Base-by-base conservation (phyloP, 2,797 vertebrate genomes). In the Astyanax mexicanus region DNA sequence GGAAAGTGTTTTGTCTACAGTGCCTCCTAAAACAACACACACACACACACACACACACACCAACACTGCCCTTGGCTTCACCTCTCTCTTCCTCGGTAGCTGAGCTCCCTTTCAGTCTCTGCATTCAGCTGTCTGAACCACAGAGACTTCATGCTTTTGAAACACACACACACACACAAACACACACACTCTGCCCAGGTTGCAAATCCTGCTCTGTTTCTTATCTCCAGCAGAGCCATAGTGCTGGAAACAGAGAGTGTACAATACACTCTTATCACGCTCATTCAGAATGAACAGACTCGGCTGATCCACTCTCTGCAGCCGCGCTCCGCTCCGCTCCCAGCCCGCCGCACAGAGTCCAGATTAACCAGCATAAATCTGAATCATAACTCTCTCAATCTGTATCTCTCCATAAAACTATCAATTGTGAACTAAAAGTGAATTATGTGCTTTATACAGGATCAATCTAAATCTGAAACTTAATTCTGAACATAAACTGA, bases 91-190 rank as follows among this genome's bases (percentile, higher is more conserved):
- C 79, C 74, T 62, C 67, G 51, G 60, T 49, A 77, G 51, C 35
- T 47, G 10, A 5, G 57, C 51, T 72, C 27, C 60, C 64, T 78
- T 72, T 70, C 79, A 65, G 42, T 45, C 54, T 62, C 68, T 21
- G 75, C 72, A 52, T 73, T 58, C 79, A 55, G 62, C 49, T 69
- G 42, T 77, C 66, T 70, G 74, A 81, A 81, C 35, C 40, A 52
- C 67, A 69, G 49, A 54, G 67, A 40, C 23, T 27, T 55, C 21
- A 55, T 51, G 17, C 67, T 40, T 42, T 55, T 25, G 25, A 44
- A 10, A 57, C 47, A 17, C 51, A 0, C 37, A 12, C 54, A 1
- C 37, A 12, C 52, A 8, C 52, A 13, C 49, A 23, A 49, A 23
- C 49, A 52, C 49, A 52, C 49, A 52, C 49, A 52, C 21, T 7